A percentile compares a stretch with the other conserved stretches of the same genome.
phyloP scores from a whole-genome alignment of 2,797 vertebrate species.

The Paramormyrops hopkinsi region DNA sequence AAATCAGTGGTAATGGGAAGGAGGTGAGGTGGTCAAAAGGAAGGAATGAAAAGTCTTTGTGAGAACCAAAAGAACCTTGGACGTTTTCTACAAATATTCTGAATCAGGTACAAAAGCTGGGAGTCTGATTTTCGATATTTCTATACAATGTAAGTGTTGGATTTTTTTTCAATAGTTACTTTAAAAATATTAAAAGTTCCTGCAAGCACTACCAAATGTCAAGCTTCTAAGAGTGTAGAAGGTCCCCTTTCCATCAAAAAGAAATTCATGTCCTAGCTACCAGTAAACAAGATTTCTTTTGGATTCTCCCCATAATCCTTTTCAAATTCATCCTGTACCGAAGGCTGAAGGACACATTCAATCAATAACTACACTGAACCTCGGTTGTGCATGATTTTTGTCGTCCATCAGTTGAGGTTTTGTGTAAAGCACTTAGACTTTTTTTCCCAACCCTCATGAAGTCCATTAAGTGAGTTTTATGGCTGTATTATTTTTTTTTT shows the following conservation, averaged over 20 bases:
- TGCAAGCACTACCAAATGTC: not conserved
- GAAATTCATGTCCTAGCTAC: not conserved
- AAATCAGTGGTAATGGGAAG: not conserved
- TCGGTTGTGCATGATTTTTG: not conserved
- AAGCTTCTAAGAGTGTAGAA: not conserved
- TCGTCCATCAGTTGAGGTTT: not conserved
- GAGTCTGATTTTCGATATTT: not conserved
- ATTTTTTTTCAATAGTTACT: not conserved
- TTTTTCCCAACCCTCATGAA: not conserved
- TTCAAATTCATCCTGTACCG: not conserved
- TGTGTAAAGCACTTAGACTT: not conserved
- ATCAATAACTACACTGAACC: not conserved
- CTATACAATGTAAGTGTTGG: not conserved
- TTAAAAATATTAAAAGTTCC: not conserved
- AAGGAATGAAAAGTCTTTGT: not conserved
- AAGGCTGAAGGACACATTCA: not conserved
- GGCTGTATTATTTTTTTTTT: not conserved
- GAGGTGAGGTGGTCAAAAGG: not conserved
- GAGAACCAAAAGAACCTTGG: not conserved
- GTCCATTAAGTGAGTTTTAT: not conserved
- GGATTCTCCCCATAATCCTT: not conserved
- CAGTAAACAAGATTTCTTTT: not conserved
- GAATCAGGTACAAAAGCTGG: not conserved
- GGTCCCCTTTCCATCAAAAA: not conserved
- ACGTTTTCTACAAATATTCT: not conserved